Evolutionary conservation across 2,888 invertebrate genomes (phyloP).

Genomic region (Neoscelio sp.): DNA sequence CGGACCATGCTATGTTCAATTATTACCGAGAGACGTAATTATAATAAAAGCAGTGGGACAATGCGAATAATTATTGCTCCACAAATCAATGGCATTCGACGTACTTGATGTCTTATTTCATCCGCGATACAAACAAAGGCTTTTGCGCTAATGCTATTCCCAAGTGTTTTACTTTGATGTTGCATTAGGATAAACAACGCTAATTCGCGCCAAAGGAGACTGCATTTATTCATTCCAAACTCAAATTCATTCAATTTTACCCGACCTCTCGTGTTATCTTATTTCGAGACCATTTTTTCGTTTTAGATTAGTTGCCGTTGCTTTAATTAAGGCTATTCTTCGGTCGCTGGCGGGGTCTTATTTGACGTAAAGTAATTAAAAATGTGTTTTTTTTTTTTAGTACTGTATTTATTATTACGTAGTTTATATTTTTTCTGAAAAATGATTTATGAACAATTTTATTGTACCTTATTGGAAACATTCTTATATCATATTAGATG

Average conservation of each 20-base stretch:
- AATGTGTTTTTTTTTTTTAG: too few species aligned
- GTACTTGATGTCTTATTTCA: constrained; percentile 57
- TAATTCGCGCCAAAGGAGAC: constrained; percentile 7
- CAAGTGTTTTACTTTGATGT: constrained; percentile 24
- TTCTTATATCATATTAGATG: too few species aligned
- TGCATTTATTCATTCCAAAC: neutral
- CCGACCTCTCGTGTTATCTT: neutral
- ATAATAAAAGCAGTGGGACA: constrained; percentile 66
- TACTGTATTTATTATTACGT: too few species aligned
- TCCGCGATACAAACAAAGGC: constrained; percentile 28
- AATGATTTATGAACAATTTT: too few species aligned
- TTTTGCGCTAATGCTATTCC: constrained; percentile 11
- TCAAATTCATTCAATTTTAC: constrained; percentile 16
- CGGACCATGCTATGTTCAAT: constrained; percentile 61
- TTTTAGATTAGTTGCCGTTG: too few species aligned
- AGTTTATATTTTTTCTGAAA: too few species aligned
- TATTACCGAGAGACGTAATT: constrained; percentile 66
- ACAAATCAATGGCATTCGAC: constrained; percentile 62
- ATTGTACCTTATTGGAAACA: too few species aligned
- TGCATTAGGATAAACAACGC: constrained; percentile 4
- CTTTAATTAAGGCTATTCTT: too few species aligned
- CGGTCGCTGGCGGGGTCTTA: too few species aligned
- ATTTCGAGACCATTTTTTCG: constrained; percentile 11
- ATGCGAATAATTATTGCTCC: constrained; percentile 57
- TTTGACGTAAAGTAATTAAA: too few species aligned